Percentiles rank a stretch among this genome's conserved stretches.
These are phyloP conservation scores for Diarsia brunnea DNA, from an alignment of 2,888 invertebrate genomes.

Conservation along the genomic window DNA sequence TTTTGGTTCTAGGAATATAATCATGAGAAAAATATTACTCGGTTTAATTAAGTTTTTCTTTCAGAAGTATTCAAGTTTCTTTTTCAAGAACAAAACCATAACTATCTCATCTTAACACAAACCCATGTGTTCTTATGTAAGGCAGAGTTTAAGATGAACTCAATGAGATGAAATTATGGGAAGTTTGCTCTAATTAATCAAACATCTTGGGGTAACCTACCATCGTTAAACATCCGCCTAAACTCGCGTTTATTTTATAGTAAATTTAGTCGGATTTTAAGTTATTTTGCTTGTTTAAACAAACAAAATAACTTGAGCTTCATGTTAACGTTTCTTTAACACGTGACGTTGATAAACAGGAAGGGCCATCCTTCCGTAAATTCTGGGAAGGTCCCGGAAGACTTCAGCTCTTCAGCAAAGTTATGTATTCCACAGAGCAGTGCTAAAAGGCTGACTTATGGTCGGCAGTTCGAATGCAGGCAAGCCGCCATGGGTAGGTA, in stretches of 20 bases:
- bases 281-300: not conserved
- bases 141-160: conserved; percentile 9
- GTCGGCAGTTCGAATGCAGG: not conserved
- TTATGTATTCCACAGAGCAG: not conserved
- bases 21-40: no score
- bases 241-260: no score
- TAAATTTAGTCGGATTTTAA: no score
- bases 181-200: conserved; percentile 40
- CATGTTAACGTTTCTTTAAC: conserved; percentile 15
- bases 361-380: not conserved
- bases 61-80: no score
- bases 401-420: not conserved
- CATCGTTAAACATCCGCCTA: conserved; percentile 28
- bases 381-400: not conserved
- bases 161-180: conserved; percentile 22
- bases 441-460: not conserved
- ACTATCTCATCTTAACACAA: not conserved
- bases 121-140: conserved; percentile 13
- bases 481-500: no score
- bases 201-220: conserved; percentile 36
- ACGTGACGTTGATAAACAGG: not conserved
- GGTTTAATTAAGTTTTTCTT: no score
- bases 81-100: not conserved
- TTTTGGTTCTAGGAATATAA: no score
- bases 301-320: conserved; percentile 38